A percentile compares a stretch with the other conserved stretches of the same genome.
Conservation (phyloP, 2,113 vertebrate genomes). For the Lanius collurio region DNA sequence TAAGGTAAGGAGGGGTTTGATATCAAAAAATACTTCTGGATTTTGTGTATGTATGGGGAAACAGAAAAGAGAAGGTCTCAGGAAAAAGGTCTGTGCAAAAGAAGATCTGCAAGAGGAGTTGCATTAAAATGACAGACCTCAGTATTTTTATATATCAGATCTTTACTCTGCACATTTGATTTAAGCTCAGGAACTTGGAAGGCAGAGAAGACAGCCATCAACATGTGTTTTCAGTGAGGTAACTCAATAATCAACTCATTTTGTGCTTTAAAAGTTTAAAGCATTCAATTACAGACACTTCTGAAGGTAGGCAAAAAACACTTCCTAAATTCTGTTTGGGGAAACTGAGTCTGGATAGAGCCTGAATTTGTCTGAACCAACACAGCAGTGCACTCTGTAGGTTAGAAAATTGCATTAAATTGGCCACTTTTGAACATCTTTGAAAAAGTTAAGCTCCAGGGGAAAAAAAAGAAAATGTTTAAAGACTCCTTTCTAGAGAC, state of each 20-base stretch:
- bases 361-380: not conserved
- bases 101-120: not conserved
- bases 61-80: not conserved
- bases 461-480: not conserved
- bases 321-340: not conserved
- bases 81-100: not conserved
- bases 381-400: not conserved
- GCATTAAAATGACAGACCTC: not conserved
- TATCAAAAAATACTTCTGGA: not conserved
- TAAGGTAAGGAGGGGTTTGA: slow-evolving; percentile 80
- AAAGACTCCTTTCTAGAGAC: not conserved
- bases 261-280: not conserved
- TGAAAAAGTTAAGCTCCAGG: not conserved
- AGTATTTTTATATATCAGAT: fast-evolving
- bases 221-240: not conserved
- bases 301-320: not conserved
- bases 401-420: not conserved
- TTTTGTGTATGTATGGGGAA: fast-evolving
- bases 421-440: not conserved
- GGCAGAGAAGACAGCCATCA: not conserved
- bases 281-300: not conserved
- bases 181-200: not conserved
- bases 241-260: not conserved
- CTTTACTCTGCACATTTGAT: not conserved
- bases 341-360: not conserved